phyloP scores from a whole-genome alignment of 1,140 invertebrate species.

The Heliconius hermathena region DNA sequence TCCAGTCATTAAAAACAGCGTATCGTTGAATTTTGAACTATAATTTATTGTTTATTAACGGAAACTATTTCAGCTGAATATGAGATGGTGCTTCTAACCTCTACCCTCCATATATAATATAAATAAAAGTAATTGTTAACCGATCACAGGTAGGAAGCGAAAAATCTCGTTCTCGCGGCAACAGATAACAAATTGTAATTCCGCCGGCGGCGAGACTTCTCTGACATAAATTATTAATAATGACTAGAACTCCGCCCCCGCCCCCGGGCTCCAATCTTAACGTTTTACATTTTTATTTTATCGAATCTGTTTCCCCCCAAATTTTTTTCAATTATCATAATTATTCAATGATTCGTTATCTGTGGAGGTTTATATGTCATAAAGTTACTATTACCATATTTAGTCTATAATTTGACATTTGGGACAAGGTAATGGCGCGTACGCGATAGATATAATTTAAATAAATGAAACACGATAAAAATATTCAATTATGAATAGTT shows the following conservation, averaged over 20 bases:
- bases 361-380: constrained; percentile 18
- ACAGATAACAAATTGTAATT: constrained; percentile 26
- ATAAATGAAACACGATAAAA: constrained; percentile 7
- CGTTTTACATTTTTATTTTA: constrained; percentile 46
- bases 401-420: constrained; percentile 23
- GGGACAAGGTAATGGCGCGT: constrained; percentile 11
- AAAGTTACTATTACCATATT: constrained; percentile 29
- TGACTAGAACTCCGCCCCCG: constrained; percentile 20
- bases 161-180: neutral
- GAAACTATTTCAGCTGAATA: too few species aligned
- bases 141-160: neutral
- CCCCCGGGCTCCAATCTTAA: constrained; percentile 32
- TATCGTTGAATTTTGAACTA: too few species aligned
- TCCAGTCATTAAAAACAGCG: too few species aligned
- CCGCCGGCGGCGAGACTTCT: constrained; percentile 20
- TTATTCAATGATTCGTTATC: constrained; percentile 67
- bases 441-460: constrained; percentile 4
- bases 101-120: too few species aligned
- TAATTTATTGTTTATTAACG: too few species aligned
- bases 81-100: too few species aligned
- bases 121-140: neutral
- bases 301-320: constrained; percentile 46
- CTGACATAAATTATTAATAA: constrained; percentile 44
- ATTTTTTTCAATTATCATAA: constrained; percentile 62
- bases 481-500: neutral